Evolutionary conservation across 2,113 vertebrate genomes (phyloP).

Genomic region (Rhinopomastus cyanomelas): DNA sequence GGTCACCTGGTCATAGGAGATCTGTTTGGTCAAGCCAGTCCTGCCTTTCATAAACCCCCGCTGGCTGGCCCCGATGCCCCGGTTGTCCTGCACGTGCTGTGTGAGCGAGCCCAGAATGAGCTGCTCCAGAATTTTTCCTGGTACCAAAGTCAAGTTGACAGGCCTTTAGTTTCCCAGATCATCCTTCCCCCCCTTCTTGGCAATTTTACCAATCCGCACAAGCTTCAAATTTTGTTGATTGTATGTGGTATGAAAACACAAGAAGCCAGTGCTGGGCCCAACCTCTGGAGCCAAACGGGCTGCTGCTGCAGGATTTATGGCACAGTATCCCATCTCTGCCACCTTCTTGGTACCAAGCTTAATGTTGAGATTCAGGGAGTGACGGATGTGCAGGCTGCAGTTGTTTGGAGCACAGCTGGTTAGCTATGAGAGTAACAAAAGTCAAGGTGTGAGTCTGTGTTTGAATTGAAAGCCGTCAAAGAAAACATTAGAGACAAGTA

Average conservation of each 20-base stretch:
- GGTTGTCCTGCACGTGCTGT: no score
- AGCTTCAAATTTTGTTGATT: not conserved
- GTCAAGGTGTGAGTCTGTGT: not conserved
- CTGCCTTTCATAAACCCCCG: no score
- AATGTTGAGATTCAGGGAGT: not conserved
- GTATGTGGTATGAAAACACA: not conserved
- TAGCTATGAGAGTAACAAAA: not conserved
- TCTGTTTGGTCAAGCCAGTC: no score
- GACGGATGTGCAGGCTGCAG: not conserved
- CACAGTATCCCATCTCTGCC: not conserved
- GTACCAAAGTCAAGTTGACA: no score
- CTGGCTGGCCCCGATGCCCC: no score
- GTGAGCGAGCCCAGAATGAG: no score
- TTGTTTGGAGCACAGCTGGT: not conserved
- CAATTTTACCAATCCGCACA: not conserved
- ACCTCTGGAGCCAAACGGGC: not conserved
- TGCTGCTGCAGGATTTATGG: not conserved
- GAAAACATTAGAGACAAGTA: not conserved
- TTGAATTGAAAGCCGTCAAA: not conserved
- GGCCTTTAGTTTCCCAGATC: no score
- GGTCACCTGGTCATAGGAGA: no score
- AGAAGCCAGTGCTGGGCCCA: not conserved
- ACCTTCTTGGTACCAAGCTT: not conserved
- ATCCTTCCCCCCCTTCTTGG: no score
- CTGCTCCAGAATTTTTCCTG: no score